Base-by-base conservation (phyloP, 2,888 invertebrate genomes). In the Argyresthia goedartella region DNA sequence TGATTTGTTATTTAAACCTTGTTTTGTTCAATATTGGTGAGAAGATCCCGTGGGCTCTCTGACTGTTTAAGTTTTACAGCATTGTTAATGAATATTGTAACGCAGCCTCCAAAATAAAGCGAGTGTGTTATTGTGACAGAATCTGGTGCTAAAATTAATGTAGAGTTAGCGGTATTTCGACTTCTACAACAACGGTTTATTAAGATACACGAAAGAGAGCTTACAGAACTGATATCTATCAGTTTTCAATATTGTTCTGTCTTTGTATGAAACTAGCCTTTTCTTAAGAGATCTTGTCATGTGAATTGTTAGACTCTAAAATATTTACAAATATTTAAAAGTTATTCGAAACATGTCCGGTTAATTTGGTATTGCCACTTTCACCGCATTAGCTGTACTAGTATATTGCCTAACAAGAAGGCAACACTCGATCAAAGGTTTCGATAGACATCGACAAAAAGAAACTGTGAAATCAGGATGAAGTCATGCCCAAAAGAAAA, bases 1-100 rank as follows among this genome's bases (percentile, higher is more conserved):
- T 71, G 48, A 33, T 33, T 7, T 73, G 65, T 72, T 77, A 76
- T 77, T 71, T 68, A 72, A 69, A 70, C 65, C 63, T 67, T 67
- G 68, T 73, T 74, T 25, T 73, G 69, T 68, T 73, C 14, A 41
- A n/a, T 49, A 33, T 73, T 58, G 69, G 71, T 74, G 73, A 72
- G 69, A 73, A 71, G 66, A 63, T 74, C 70, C 66, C 71, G 71
- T 69, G 69, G 60, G 55, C 51, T 51, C 55, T 59, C 59, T 52
- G 59, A 57, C 56, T 59, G 62, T 60, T 65, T 65, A 61, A 59
- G 56, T 58, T 59, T 33, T 15, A 13, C 52, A 52, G 53, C 54
- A 52, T 55, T 54, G 57, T 56, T 54, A 53, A 35, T 45, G 45
- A 53, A 46, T 53, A 53, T 52, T 54, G 45, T 54, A 50, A 25